These are phyloP conservation scores for Gadopsis marmoratus DNA, from an alignment of 2,797 vertebrate species.

Conservation along the genomic window DNA sequence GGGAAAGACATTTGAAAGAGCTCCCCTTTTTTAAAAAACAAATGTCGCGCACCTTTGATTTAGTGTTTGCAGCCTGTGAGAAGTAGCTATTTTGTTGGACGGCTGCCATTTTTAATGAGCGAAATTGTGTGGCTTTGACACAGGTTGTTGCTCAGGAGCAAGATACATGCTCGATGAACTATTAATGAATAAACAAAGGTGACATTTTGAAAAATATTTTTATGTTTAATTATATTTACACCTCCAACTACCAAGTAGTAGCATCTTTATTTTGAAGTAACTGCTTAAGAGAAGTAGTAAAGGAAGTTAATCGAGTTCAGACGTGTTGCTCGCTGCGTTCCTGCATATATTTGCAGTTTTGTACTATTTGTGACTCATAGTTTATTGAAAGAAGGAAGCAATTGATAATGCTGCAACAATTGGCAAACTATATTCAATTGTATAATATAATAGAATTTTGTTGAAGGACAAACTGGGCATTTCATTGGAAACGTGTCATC, in stretches of 20 bases:
- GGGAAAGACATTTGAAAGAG: background rate
- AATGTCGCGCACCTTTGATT: background rate
- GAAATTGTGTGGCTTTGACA: slow-evolving; percentile 8
- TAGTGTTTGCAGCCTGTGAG: background rate
- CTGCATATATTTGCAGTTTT: background rate
- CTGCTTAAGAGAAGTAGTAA: background rate
- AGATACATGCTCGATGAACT: background rate
- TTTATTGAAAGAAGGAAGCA: background rate
- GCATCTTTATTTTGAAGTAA: background rate
- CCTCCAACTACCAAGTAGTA: background rate
- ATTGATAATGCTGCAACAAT: background rate
- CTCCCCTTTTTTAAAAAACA: background rate
- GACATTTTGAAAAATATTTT: too few relatives aligned
- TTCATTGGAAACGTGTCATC: background rate
- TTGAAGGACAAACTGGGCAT: background rate
- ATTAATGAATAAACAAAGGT: background rate
- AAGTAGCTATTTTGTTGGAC: background rate
- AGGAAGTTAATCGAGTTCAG: background rate
- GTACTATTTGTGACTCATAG: background rate
- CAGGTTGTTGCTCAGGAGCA: background rate
- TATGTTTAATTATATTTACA: too few relatives aligned
- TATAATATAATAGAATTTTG: background rate
- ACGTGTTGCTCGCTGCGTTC: background rate
- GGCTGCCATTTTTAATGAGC: slow-evolving; percentile 10
- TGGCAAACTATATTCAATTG: background rate